Evolutionary conservation across 2,888 invertebrate species (phyloP).

Genomic region (Nemotelus nigrinus): DNA sequence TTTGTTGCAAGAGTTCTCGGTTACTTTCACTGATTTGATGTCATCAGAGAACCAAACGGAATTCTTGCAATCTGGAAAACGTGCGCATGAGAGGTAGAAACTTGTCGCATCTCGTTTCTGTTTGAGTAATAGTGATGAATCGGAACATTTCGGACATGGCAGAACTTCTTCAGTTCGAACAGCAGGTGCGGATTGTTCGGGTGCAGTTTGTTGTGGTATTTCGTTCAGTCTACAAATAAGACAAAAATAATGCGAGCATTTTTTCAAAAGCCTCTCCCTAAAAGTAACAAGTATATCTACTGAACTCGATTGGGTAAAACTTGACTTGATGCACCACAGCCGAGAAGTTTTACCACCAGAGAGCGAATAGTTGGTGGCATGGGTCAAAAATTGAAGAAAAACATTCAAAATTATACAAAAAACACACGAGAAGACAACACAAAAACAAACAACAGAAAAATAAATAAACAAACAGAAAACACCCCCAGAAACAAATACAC

Average conservation of each 20-base stretch:
- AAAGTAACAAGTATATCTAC: too few relatives aligned
- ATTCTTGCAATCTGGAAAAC: slow-evolving; percentile 83
- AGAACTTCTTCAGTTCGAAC: slow-evolving; percentile 64
- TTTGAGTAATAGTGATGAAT: slow-evolving; percentile 73
- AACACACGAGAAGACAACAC: too few relatives aligned
- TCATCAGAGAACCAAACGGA: slow-evolving; percentile 83
- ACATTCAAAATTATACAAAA: too few relatives aligned
- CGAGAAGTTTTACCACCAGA: too few relatives aligned
- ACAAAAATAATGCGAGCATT: background rate
- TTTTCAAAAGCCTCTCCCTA: background rate
- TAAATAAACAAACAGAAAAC: too few relatives aligned
- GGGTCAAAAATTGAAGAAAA: too few relatives aligned
- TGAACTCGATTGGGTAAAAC: too few relatives aligned
- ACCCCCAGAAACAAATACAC: too few relatives aligned
- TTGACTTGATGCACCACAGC: too few relatives aligned
- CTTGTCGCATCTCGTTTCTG: slow-evolving; percentile 74
- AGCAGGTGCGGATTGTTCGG: slow-evolving; percentile 12
- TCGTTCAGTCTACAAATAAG: slow-evolving; percentile 49
- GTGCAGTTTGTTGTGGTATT: slow-evolving; percentile 45
- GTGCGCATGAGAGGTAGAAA: slow-evolving; percentile 79
- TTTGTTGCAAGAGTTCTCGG: slow-evolving; percentile 72
- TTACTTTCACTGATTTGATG: slow-evolving; percentile 73
- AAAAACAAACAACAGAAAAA: too few relatives aligned
- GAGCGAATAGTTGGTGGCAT: too few relatives aligned
- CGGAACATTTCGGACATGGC: slow-evolving; percentile 81